Base-by-base conservation (phyloP, 2,797 vertebrate genomes). In the Rhinichthys osculus region DNA sequence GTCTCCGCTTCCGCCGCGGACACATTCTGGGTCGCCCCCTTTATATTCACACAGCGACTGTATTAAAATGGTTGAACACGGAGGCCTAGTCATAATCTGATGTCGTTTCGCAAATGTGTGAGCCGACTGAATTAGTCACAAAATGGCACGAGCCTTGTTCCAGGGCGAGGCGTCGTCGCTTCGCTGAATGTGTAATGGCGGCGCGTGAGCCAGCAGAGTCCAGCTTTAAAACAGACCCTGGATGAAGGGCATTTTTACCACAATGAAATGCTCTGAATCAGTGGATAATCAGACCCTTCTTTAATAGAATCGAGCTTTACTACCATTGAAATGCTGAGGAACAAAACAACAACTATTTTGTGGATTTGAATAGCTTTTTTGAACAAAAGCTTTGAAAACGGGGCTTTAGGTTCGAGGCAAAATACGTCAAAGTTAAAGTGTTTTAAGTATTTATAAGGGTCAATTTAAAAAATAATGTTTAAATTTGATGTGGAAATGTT, bases 151-250 rank as follows among this genome's bases (percentile, higher is more conserved):
- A 90, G 91, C 92, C 14, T 71, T 94, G 95, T 85, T 78, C 93
- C 93, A 92, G 90, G 91, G 89, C 93, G 92, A 94, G 93, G 93
- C 94, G 94, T 95, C 92, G 91, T 93, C 94, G 94, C 92, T 87
- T 69, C 66, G 50, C 33, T 88, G 54, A 92, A 87, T 92, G 89
- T 92, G 86, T 95, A 94, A 96, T 96, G 95, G 95, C 96, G 96
- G 92, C 92, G 88, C 69, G 40, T 52, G 54, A 80, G 44, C 78
- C 81, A 79, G 59, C 33, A 40, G 17, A 82, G 33, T 67, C 78
- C 59, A 78, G 85, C 82, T 84, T 54, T 70, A 38, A 73, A 82
- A 30, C 33, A 78, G 76, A 85, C 66, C 66, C 54, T 59, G 38
- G 66, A 13, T 85, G 83, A 85, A 71, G 84, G 83, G 77, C 35